phyloP scores from a whole-genome alignment of 2,888 invertebrate genomes.

The Lepidocyrtoides sp. region DNA sequence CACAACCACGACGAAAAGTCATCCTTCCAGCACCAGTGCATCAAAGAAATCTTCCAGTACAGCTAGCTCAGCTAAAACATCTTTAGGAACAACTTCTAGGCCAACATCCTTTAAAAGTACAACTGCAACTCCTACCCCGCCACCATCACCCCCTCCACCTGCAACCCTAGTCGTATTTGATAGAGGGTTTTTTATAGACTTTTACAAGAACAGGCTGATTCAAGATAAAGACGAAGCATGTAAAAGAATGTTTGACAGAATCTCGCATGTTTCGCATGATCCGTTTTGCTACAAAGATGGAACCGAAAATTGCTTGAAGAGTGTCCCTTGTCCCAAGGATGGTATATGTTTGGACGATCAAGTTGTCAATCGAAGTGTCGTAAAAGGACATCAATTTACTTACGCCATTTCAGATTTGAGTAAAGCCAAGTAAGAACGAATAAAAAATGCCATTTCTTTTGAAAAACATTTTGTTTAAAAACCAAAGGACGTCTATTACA shows the following conservation, averaged over 20 bases:
- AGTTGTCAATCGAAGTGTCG: slow-evolving; percentile 93
- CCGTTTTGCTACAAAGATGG: slow-evolving; percentile 93
- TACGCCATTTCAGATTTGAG: slow-evolving; percentile 96
- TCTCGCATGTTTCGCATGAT: slow-evolving; percentile 95
- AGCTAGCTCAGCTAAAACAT: not conserved
- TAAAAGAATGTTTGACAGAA: slow-evolving; percentile 94
- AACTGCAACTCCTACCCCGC: slow-evolving; percentile 37
- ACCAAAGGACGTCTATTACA: slow-evolving; percentile 1
- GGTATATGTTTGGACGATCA: slow-evolving; percentile 93
- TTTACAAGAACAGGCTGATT: slow-evolving; percentile 93
- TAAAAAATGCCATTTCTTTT: too few species aligned
- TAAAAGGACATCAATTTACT: slow-evolving; percentile 96
- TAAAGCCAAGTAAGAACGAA: slow-evolving; percentile 94
- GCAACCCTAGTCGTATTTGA: slow-evolving; percentile 96
- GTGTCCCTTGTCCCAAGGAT: slow-evolving; percentile 93
- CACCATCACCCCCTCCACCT: slow-evolving; percentile 86
- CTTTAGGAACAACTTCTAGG: slow-evolving; percentile 49
- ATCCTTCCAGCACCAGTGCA: not conserved
- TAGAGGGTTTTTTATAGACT: slow-evolving; percentile 95
- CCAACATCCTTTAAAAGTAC: slow-evolving; percentile 35
- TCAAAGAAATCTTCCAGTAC: slow-evolving; percentile 11
- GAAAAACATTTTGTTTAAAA: too few species aligned
- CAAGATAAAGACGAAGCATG: slow-evolving; percentile 91
- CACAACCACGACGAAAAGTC: slow-evolving; percentile 56
- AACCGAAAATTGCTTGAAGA: slow-evolving; percentile 92